These are phyloP conservation scores for Paralvinella palmiformis DNA, from an alignment of 1,140 invertebrate genomes.

Conservation along the genomic window DNA sequence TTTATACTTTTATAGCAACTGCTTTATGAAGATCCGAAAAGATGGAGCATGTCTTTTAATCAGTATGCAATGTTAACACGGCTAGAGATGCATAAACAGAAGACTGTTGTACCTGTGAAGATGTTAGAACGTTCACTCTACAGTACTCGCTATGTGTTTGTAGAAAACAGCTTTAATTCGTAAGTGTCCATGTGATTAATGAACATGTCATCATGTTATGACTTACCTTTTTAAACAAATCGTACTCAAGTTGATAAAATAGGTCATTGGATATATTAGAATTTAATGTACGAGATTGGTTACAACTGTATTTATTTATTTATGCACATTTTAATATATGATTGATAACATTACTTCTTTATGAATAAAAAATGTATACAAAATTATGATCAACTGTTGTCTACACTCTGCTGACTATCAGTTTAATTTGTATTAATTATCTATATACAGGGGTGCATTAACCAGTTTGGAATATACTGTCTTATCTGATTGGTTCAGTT, in stretches of 20 bases:
- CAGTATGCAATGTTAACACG: constrained; percentile 45
- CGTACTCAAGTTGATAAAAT: neutral
- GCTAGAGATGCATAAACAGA: constrained; percentile 39
- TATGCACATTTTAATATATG: neutral
- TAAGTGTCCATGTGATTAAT: constrained; percentile 24
- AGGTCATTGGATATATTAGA: neutral
- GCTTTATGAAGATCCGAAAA: constrained; percentile 42
- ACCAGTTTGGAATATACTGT: constrained; percentile 62
- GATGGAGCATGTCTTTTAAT: constrained; percentile 48
- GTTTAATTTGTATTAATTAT: constrained; percentile 1
- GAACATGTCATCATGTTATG: too few species aligned
- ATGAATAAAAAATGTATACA: too few species aligned
- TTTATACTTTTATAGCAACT: constrained; percentile 29
- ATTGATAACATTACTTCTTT: too few species aligned
- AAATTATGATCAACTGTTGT: neutral
- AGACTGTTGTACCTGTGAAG: constrained; percentile 42
- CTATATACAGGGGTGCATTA: constrained; percentile 51
- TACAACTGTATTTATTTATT: neutral
- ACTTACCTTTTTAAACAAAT: neutral
- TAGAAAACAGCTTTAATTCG: constrained; percentile 40
- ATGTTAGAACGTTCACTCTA: constrained; percentile 44
- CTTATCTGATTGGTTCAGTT: constrained; percentile 78
- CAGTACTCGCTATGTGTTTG: constrained; percentile 44
- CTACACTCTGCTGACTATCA: neutral
- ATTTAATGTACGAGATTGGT: neutral